Conservation (phyloP, 1,140 invertebrate species). For the Drosophila mauritiana region DNA sequence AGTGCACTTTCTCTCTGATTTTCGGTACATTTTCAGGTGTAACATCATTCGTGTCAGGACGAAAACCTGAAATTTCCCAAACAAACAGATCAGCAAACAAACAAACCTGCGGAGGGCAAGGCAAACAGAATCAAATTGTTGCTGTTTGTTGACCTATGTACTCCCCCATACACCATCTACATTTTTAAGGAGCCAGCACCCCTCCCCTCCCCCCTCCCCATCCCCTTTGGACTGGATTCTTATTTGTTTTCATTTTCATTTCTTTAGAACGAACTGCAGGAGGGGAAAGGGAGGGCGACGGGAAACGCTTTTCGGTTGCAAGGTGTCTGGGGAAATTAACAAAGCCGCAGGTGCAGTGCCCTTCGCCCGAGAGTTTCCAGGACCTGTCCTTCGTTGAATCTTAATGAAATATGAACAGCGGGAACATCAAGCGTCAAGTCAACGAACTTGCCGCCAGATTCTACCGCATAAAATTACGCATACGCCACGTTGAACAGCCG, state of each 20-base stretch:
- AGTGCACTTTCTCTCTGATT: background rate
- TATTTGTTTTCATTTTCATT: constrained; percentile 74
- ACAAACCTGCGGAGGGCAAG: constrained; percentile 56
- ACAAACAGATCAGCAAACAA: constrained; percentile 57
- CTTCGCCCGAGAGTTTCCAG: background rate
- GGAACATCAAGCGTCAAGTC: constrained; percentile 29
- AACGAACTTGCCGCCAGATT: constrained; percentile 34
- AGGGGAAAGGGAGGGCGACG: background rate
- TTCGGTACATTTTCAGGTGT: constrained; percentile 10
- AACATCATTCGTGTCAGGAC: background rate
- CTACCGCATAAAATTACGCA: constrained; percentile 56
- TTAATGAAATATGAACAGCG: constrained; percentile 73
- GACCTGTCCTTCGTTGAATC: constrained; percentile 46
- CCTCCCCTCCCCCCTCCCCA: background rate
- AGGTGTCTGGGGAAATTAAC: constrained; percentile 79
- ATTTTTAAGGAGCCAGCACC: background rate
- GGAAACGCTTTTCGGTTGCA: constrained; percentile 47
- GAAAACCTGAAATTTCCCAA: constrained; percentile 19
- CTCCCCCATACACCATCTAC: constrained; percentile 3
- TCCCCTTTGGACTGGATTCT: constrained; percentile 30
- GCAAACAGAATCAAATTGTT: constrained; percentile 80
- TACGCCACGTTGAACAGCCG: constrained; percentile 68
- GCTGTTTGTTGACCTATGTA: constrained; percentile 37
- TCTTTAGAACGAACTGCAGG: constrained; percentile 22
- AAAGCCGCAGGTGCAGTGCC: constrained; percentile 64